phyloP scores from a whole-genome alignment of 92 coral and sea anemone species.

The Porites divaricata region DNA sequence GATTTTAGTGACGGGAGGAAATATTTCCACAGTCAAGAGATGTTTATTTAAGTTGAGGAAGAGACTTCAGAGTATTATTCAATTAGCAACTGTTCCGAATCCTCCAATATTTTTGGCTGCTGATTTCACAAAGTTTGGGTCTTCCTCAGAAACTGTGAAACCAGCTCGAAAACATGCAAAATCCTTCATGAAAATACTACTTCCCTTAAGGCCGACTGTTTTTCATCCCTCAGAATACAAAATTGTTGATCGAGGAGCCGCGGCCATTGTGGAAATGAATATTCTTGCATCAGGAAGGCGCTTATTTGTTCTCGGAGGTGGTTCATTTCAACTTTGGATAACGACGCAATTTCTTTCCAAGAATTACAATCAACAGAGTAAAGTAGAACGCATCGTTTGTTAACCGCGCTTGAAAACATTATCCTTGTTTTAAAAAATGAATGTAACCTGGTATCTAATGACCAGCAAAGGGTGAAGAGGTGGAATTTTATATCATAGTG shows the following conservation, averaged over 20 bases:
- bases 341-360: neutral
- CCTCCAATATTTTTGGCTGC: neutral
- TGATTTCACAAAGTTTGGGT: neutral
- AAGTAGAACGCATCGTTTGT: neutral
- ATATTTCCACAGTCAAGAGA: neutral
- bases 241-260: neutral
- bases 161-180: neutral
- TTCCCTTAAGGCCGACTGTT: neutral
- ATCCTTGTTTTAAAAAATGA: too few relatives aligned
- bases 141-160: neutral
- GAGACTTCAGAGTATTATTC: neutral
- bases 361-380: neutral
- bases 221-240: conserved; percentile 6
- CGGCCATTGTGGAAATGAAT: conserved; percentile 9
- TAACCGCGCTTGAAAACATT: neutral
- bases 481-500: too few relatives aligned
- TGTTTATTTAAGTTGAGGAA: neutral
- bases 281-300: neutral
- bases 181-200: neutral
- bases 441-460: too few relatives aligned
- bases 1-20: neutral
- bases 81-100: neutral
- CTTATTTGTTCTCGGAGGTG: conserved; percentile 1
- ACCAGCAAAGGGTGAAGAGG: too few relatives aligned
- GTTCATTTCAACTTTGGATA: conserved; percentile 1